Conservation (phyloP, 2,888 invertebrate species). For the Meteorus cinctellus region DNA sequence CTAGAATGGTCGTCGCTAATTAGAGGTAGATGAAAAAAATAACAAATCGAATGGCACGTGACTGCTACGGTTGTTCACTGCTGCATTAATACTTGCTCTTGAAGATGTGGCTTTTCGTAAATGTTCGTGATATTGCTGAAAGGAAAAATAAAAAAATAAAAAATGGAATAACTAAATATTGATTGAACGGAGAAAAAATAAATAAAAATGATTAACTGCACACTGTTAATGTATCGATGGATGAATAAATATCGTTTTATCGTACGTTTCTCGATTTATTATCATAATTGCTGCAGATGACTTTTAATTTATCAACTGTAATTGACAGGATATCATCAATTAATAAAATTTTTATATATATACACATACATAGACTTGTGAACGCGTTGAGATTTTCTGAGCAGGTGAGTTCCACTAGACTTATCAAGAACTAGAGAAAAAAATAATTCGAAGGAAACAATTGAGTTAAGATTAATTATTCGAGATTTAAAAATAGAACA, state of each 20-base stretch:
- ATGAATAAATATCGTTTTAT: constrained; percentile 2
- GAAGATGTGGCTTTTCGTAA: not conserved
- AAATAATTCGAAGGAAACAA: too few species aligned
- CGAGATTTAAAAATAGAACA: too few species aligned
- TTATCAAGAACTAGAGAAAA: too few species aligned
- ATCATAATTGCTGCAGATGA: not conserved
- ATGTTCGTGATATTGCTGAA: not conserved
- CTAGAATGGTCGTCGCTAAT: constrained; percentile 48
- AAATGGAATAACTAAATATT: not conserved
- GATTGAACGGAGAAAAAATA: not conserved
- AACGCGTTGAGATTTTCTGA: too few species aligned
- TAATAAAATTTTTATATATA: not conserved
- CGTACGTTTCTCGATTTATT: not conserved
- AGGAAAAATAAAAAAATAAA: not conserved
- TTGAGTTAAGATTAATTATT: too few species aligned
- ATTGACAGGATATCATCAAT: constrained; percentile 13
- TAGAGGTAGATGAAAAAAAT: constrained; percentile 39
- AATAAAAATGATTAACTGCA: constrained; percentile 18
- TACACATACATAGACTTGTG: not conserved
- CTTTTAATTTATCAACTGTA: not conserved
- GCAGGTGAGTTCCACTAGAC: too few species aligned
- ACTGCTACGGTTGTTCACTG: constrained; percentile 40
- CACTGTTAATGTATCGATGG: not conserved
- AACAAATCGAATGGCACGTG: constrained; percentile 48
- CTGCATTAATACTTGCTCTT: not conserved